Evolutionary conservation across 2,113 vertebrate species (phyloP), one percentile per base, ranked within the genome.

Genomic region (Ciconia maguari): DNA sequence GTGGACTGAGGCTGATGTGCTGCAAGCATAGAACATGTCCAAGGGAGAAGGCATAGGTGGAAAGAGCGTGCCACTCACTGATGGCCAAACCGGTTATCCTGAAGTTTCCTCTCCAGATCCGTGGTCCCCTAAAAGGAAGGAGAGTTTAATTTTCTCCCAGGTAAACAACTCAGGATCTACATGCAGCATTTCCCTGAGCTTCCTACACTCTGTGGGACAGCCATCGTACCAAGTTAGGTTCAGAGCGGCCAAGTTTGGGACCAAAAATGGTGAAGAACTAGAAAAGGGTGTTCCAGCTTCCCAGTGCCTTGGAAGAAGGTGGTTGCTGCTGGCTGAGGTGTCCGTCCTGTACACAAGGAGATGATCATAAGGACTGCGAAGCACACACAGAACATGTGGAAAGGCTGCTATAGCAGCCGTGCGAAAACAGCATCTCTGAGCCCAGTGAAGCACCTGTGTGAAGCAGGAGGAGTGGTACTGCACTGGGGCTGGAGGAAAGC

Each of bases 381-480:
- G 16, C 21, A 69, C 15, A 13, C n/a, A 42, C 4, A 4, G 27
- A 38, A 41, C 5, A 16, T 1, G 3, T 20, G 34, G 27, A 29
- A 70, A 78, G 49, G 18, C 24, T 48, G 54, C 29, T 60, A 44
- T 0, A 57, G 44, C 0, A 0, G 27, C 36, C 4, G 0, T 32
- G 22, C 5, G 9, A 52, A 85, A 71, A 2, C 11, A 70, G 27
- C 30, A 54, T 7, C 41, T 68, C n/a, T 70, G 38, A 52, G 20
- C 11, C 29, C 58, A 51, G 25, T 16, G 30, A 84, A 74, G 26
- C 16, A 26, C 5, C 8, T 0, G 2, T 3, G 4, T 18, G 44
- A 83, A 72, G 52, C 13, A 64, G 38, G 11, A 77, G 36, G 15
- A 87, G 41, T 4, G 1, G 13, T 18, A 46, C 6, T 30, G 46